Base-by-base conservation (phyloP, 1,140 invertebrate genomes). In the Ephestia elutella region DNA sequence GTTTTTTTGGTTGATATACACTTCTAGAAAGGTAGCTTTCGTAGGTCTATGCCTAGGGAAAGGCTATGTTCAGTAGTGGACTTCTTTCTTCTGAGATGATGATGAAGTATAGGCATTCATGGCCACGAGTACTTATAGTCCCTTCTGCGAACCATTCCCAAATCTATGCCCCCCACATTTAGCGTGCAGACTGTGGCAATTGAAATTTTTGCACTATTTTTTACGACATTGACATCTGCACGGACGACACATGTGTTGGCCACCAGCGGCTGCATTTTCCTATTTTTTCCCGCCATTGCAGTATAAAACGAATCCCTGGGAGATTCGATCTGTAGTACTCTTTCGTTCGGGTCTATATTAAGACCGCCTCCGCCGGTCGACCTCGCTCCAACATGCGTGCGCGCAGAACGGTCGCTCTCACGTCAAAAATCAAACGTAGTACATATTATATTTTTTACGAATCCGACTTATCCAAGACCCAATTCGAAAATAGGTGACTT, bases 371-470 rank as follows among this genome's bases (percentile, higher is more conserved):
- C 69, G 59, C 64, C 69, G 59, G 10, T 56, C 70, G 78, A 73
- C 81, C 79, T 84, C 81, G 81, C 44, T 51, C 44, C 65, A 68
- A 38, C 59, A 84, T 87, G 84, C 80, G 75, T 65, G 56, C 66
- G 75, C 82, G 80, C 80, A 82, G 62, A 75, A 56, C 69, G 57
- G 70, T 54, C 64, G 66, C 19, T 55, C 73, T 57, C 71, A 65
- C 75, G 73, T 71, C 71, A 74, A 84, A 77, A 84, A 70, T 63
- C 73, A 78, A 80, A 80, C 78, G 79, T 81, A 78, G 78, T 73
- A 78, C 79, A 73, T 85, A 83, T 82, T 80, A 80, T 86, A 82
- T 80, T 79, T 80, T 81, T 70, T 68, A 67, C 78, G 78, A 80
- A 71, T 30, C 49, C 67, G 66, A 71, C 57, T 75, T 72, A 72